These are phyloP conservation scores for Cheilinus undulatus DNA, from an alignment of 2,113 vertebrate genomes.

Conservation along the genomic window DNA sequence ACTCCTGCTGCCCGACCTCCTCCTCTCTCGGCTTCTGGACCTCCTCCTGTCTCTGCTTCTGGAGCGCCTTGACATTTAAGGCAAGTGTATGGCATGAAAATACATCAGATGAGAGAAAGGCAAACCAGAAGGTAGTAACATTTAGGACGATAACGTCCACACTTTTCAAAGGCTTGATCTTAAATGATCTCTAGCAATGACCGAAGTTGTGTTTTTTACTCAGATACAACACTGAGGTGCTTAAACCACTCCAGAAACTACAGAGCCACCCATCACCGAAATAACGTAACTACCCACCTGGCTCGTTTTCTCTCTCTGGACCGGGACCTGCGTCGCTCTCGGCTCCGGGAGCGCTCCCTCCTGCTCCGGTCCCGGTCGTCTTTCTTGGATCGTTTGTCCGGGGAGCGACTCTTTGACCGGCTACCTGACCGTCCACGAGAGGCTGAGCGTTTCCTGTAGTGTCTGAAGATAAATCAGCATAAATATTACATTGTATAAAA, in stretches of 20 bases:
- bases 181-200: background rate
- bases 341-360: slow-evolving; percentile 90
- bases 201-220: too few species aligned
- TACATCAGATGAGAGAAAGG: background rate
- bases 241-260: background rate
- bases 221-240: background rate
- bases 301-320: slow-evolving; percentile 94
- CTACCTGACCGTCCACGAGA: slow-evolving; percentile 92
- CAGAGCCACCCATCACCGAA: background rate
- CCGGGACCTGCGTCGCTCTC: slow-evolving; percentile 93
- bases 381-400: slow-evolving; percentile 93
- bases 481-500: background rate
- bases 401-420: slow-evolving; percentile 93
- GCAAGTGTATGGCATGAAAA: background rate
- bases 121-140: too few species aligned
- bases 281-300: slow-evolving; percentile 77
- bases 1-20: slow-evolving; percentile 89
- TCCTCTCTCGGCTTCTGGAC: slow-evolving; percentile 91
- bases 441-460: slow-evolving; percentile 94
- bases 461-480: slow-evolving; percentile 74
- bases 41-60: slow-evolving; percentile 88
- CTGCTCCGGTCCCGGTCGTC: slow-evolving; percentile 85
- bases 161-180: background rate
- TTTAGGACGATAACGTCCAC: too few species aligned
- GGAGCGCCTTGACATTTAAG: slow-evolving; percentile 84